These are phyloP conservation scores for Rousettus madagascariensis DNA, from an alignment of 2,797 vertebrate species.

Conservation along the genomic window DNA sequence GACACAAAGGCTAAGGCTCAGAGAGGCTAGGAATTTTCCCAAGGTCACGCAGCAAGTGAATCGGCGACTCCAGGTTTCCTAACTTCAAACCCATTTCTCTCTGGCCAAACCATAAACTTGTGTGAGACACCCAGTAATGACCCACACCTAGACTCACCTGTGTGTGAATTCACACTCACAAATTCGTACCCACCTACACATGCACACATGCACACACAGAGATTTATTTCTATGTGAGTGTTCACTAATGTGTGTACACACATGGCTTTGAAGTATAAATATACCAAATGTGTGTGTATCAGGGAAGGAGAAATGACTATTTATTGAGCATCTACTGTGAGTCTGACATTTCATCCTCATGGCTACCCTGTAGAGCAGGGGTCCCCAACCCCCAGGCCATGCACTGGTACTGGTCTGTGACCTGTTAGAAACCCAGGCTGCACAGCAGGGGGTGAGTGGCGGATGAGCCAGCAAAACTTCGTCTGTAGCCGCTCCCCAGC, in stretches of 20 bases:
- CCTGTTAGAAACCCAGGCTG: no score
- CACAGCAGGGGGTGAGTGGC: no score
- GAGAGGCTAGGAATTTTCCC: neutral
- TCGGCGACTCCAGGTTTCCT: neutral
- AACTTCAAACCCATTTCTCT: neutral
- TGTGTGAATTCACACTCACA: fast-evolving
- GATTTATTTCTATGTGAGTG: neutral
- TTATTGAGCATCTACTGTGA: neutral
- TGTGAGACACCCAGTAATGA: neutral
- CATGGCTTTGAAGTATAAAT: fast-evolving
- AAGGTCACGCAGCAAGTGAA: neutral
- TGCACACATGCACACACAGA: neutral
- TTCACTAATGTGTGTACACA: fast-evolving
- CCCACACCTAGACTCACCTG: fast-evolving
- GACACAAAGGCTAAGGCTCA: neutral
- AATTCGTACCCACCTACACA: fast-evolving
- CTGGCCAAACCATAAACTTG: neutral
- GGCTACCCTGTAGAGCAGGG: neutral
- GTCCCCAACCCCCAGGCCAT: no score
- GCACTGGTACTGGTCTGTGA: no score
- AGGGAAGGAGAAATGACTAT: fast-evolving
- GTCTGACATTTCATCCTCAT: fast-evolving
- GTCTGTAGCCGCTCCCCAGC: no score
- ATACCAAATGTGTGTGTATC: fast-evolving
- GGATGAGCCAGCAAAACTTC: no score